Evolutionary conservation across 2,113 vertebrate genomes (phyloP).

Genomic region (Craseonycteris thonglongyai): DNA sequence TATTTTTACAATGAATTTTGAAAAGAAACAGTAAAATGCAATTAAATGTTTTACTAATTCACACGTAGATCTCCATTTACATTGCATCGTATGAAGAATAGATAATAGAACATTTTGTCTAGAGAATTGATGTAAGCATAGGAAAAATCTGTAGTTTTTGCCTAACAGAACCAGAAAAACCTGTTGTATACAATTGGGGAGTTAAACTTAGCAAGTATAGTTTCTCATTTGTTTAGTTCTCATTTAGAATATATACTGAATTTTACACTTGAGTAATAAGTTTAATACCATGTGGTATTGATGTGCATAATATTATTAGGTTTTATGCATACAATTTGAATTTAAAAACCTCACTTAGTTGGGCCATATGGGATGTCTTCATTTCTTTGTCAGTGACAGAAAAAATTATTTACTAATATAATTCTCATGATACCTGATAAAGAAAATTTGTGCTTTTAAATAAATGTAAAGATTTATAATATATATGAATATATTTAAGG

Average conservation of each 20-base stretch:
- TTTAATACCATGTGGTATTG: neutral
- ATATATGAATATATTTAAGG: neutral
- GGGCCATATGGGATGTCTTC: neutral
- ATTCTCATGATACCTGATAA: neutral
- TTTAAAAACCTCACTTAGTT: neutral
- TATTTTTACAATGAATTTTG: neutral
- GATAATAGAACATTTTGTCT: conserved; percentile 5
- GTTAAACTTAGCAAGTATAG: conserved; percentile 22
- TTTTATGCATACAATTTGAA: neutral
- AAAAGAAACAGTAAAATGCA: neutral
- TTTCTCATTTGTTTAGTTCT: conserved; percentile 48
- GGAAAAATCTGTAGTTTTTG: conserved; percentile 54
- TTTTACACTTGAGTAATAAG: conserved; percentile 27
- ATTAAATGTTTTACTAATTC: neutral
- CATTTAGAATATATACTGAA: conserved; percentile 20
- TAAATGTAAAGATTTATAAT: neutral
- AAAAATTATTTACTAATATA: neutral
- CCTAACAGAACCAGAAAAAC: neutral
- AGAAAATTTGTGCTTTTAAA: conserved; percentile 20
- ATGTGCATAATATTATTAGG: neutral
- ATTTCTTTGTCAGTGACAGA: conserved; percentile 20
- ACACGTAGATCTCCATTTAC: neutral
- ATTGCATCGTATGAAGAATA: conserved; percentile 17
- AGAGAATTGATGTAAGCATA: neutral
- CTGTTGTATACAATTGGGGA: neutral